Evolutionary conservation across 2,888 invertebrate species (phyloP), one percentile per base, ranked within the genome.

Genomic region (Trachelus tabidus): DNA sequence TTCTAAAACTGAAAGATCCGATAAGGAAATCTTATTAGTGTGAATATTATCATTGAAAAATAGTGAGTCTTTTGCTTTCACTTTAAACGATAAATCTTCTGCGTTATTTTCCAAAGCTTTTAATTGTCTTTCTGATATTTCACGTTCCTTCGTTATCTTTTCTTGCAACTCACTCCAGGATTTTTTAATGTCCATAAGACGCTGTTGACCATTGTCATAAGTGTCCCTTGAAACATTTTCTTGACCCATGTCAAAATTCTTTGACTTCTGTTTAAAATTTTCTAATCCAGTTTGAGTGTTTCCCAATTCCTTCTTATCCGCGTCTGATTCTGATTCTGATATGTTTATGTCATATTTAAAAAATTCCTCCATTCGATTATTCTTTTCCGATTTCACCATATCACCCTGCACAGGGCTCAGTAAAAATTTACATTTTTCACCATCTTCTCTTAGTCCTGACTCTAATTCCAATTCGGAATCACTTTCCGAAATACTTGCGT

Each of bases 81-180:
- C 56, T 9, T 56, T 56, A 56, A 56, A 23, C 23, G 56, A 56
- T 56, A 23, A 56, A 23, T 71, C 71, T 23, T 71, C 31, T 34
- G 33, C 15, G 12, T 30, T 34, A 23, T 34, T 30, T 73, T 83
- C 79, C n/a, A 83, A 69, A 15, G 77, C 80, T 56, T 81, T 78
- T 56, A 83, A 75, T 79, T 82, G 83, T 73, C 76, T 78, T 75
- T 84, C 81, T 12, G 83, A 80, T 68, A 82, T 81, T 80, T 82
- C 82, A 37, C 83, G 84, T n/a, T 83, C 85, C 73, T 79, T 79
- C 35, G 77, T 81, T 75, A 85, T 83, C 35, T 80, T 83, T 4
- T 81, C 82, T 40, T 83, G 81, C n/a, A 85, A 75, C 37, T 82
- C 81, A 0, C 81, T 80, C 84, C 84, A 85, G 6, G 84, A 84